Conservation (phyloP, 2,888 invertebrate genomes). For the Frankliniella fusca region DNA sequence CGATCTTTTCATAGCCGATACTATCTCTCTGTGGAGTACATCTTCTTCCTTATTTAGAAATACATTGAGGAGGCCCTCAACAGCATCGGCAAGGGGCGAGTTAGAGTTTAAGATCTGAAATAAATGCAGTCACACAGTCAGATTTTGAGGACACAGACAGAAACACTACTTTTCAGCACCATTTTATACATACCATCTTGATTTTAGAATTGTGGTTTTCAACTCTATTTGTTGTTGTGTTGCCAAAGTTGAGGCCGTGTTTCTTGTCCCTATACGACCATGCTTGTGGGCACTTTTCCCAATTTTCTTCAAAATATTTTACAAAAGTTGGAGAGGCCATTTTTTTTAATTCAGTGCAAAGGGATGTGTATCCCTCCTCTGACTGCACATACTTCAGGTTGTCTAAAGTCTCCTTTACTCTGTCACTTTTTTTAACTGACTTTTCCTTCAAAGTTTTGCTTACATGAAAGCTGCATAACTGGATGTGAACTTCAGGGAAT, state of each 20-base stretch:
- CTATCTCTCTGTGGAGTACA: not conserved
- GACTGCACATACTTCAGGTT: not conserved
- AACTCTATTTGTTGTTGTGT: not conserved
- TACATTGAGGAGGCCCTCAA: not conserved
- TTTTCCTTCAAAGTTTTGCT: too few relatives aligned
- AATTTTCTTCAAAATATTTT: not conserved
- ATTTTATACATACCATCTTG: not conserved
- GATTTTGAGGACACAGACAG: not conserved
- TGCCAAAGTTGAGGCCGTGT: not conserved
- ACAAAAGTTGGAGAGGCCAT: not conserved
- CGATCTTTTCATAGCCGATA: not conserved
- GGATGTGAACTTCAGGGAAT: not conserved
- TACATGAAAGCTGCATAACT: not conserved
- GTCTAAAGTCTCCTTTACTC: not conserved
- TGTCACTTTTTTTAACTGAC: not conserved
- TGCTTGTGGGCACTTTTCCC: not conserved
- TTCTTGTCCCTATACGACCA: not conserved
- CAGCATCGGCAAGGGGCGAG: not conserved
- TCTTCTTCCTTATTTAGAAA: not conserved
- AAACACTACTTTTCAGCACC: not conserved
- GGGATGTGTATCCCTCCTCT: not conserved
- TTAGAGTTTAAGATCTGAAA: not conserved
- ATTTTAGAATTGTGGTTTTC: not conserved
- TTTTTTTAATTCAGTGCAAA: not conserved
- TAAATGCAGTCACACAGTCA: not conserved